Percentiles rank a stretch among this genome's conserved stretches.
Conservation (phyloP, 2,113 vertebrate genomes). For the Plotosus lineatus region DNA sequence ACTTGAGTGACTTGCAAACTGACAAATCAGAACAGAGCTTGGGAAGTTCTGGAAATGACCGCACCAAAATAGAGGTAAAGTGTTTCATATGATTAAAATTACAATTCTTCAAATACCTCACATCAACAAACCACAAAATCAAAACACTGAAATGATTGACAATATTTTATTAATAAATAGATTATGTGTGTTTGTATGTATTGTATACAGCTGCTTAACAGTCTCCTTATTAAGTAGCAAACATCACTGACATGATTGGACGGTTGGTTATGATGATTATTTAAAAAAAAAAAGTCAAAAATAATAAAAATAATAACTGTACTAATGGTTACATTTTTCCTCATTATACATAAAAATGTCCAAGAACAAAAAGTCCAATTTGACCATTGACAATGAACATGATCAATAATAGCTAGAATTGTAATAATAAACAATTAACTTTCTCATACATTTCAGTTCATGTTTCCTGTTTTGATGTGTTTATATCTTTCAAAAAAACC, state of each 20-base stretch:
- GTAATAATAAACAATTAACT: not conserved
- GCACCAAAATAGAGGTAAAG: too few species aligned
- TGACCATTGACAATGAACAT: not conserved
- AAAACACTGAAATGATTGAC: not conserved
- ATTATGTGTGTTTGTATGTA: not conserved
- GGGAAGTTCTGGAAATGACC: too few species aligned
- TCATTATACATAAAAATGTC: not conserved
- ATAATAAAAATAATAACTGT: too few species aligned
- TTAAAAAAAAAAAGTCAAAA: too few species aligned
- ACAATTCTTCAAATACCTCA: not conserved
- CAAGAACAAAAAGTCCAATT: not conserved
- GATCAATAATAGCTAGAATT: not conserved
- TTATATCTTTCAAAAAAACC: not conserved
- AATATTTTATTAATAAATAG: not conserved
- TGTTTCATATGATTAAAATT: too few species aligned
- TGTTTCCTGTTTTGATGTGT: constrained; percentile 1
- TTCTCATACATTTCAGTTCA: not conserved
- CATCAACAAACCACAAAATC: not conserved
- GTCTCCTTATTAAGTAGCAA: not conserved
- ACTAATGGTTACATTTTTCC: too few species aligned
- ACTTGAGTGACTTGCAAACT: too few species aligned
- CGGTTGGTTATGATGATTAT: too few species aligned
- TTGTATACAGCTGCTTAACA: not conserved
- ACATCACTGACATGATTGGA: not conserved
- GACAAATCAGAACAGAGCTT: too few species aligned